Percentiles rank a stretch among this genome's conserved stretches.
phyloP scores from a whole-genome alignment of 2,888 invertebrate genomes.

The Romanomermis culicivorax region DNA sequence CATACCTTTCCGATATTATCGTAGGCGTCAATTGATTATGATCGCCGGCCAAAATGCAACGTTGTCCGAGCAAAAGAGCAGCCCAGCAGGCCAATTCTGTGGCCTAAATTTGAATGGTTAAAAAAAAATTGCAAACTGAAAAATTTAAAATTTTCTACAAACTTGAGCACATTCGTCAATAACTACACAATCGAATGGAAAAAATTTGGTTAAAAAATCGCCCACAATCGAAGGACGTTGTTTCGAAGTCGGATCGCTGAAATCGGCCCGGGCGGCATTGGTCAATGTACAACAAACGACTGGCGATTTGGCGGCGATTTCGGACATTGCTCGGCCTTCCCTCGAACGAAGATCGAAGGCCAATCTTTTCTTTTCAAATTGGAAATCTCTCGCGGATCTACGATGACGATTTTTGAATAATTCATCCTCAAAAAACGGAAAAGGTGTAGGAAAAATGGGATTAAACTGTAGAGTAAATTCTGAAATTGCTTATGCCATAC shows the following conservation, averaged over 20 bases:
- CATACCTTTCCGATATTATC: slow-evolving; percentile 32
- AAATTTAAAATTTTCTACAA: too few species aligned
- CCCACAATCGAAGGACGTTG: neutral
- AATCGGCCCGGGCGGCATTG: neutral
- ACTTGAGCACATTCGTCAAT: slow-evolving; percentile 40
- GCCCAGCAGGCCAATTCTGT: slow-evolving; percentile 40
- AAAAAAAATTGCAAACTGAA: too few species aligned
- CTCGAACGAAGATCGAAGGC: neutral
- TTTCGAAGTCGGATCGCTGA: too few species aligned
- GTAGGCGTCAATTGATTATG: slow-evolving; percentile 37
- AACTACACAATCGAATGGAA: slow-evolving; percentile 36
- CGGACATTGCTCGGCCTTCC: neutral
- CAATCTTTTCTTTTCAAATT: neutral
- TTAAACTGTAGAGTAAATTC: too few species aligned
- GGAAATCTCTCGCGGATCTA: too few species aligned
- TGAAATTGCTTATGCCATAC: too few species aligned
- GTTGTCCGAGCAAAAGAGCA: slow-evolving; percentile 32
- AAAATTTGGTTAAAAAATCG: slow-evolving; percentile 4
- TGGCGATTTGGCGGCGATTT: neutral
- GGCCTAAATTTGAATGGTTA: slow-evolving; percentile 29
- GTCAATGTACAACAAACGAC: neutral
- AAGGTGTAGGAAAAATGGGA: too few species aligned
- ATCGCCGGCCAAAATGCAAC: slow-evolving; percentile 36
- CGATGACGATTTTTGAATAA: too few species aligned
- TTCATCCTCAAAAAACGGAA: too few species aligned